Percentiles rank a stretch among this genome's conserved stretches.
phyloP scores from a whole-genome alignment of 2,113 vertebrate genomes.

The Aviceda subcristata region DNA sequence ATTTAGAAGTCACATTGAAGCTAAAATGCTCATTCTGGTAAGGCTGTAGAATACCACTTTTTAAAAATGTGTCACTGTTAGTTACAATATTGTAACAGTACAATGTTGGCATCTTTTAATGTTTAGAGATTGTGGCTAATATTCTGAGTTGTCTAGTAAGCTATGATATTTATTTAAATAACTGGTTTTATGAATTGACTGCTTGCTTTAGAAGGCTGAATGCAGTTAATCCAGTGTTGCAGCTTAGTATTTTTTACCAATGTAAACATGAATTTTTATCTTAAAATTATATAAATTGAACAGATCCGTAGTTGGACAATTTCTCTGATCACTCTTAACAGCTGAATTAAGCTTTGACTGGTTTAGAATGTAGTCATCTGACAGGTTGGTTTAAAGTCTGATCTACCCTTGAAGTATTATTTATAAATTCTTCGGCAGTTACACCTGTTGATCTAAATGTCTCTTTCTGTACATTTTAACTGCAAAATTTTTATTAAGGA shows the following conservation, averaged over 20 bases:
- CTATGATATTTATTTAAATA: neutral
- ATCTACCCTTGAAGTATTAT: neutral
- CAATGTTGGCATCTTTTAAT: neutral
- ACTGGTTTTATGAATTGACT: neutral
- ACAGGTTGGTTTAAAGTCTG: neutral
- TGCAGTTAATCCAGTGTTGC: neutral
- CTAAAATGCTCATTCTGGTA: neutral
- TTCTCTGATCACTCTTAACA: neutral
- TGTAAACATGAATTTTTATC: neutral
- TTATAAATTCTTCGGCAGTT: neutral
- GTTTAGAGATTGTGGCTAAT: neutral
- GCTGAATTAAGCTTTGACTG: neutral
- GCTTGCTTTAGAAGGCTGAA: neutral
- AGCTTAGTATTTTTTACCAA: neutral
- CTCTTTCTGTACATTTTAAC: constrained; percentile 37
- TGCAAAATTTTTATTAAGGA: constrained; percentile 77
- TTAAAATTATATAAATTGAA: neutral
- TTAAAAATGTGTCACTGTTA: neutral
- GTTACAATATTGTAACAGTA: neutral
- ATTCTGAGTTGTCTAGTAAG: neutral
- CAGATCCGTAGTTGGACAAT: neutral
- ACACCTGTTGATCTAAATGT: neutral
- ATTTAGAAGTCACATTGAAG: neutral
- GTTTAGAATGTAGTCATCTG: neutral
- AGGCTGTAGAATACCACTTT: neutral